These are phyloP conservation scores for Apis laboriosa DNA, from an alignment of 1,140 invertebrate species.

Conservation along the genomic window DNA sequence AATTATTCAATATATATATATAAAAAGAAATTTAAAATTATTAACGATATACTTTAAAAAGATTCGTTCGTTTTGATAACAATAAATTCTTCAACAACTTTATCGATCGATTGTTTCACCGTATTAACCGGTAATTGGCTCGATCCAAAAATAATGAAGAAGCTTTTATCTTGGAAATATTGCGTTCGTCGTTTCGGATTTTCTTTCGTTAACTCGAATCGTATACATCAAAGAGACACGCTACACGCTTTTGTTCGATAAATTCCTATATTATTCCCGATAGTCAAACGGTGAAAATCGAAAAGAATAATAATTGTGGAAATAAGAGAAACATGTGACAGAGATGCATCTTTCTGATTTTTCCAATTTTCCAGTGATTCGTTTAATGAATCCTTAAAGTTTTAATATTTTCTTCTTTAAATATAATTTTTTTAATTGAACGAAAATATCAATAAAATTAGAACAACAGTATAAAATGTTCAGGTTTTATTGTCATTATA, in stretches of 20 bases:
- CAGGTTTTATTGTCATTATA: no score
- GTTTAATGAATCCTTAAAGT: no score
- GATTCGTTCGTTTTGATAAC: neutral
- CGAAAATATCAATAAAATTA: no score
- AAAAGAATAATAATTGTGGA: neutral
- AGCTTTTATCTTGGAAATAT: neutral
- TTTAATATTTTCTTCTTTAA: no score
- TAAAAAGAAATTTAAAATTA: no score
- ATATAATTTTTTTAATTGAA: no score
- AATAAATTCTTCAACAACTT: no score
- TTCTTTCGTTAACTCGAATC: neutral
- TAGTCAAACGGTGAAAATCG: neutral
- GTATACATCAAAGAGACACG: neutral
- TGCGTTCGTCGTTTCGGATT: neutral
- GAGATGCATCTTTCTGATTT: neutral
- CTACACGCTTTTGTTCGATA: neutral
- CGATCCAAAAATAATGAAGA: conserved; percentile 1
- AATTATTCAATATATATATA: no score
- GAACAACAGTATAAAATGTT: no score
- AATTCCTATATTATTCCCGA: neutral
- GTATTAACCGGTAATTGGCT: conserved; percentile 1
- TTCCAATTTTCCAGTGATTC: neutral
- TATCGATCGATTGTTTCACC: neutral
- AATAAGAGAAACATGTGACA: neutral
- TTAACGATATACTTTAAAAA: no score